Percentiles rank a stretch among this genome's conserved stretches.
phyloP scores from a whole-genome alignment of 2,797 vertebrate genomes.

The Acanthurus leucopareius region DNA sequence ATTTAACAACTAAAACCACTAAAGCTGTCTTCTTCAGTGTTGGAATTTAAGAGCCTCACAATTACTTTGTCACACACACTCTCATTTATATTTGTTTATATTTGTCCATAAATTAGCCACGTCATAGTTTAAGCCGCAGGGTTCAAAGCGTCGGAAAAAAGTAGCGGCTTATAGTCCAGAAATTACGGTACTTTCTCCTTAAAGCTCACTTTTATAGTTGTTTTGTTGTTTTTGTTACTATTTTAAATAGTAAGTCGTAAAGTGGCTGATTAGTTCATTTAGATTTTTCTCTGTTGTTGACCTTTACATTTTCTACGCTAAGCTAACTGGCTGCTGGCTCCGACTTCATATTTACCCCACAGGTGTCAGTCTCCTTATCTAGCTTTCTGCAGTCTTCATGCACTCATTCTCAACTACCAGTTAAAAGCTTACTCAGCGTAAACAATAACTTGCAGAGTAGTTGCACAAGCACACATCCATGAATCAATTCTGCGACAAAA shows the following conservation, averaged over 20 bases:
- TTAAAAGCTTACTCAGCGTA: slow-evolving; percentile 36
- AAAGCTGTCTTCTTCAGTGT: too few relatives aligned
- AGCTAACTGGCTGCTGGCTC: not conserved
- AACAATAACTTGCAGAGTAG: slow-evolving; percentile 51
- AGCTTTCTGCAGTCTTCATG: not conserved
- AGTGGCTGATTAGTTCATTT: not conserved
- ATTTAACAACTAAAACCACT: too few relatives aligned
- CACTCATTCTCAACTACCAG: slow-evolving; percentile 9
- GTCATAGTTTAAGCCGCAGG: too few relatives aligned
- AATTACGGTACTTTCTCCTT: too few relatives aligned
- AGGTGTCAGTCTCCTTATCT: not conserved
- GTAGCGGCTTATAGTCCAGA: too few relatives aligned
- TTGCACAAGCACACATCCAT: slow-evolving; percentile 31
- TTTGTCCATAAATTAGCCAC: too few relatives aligned
- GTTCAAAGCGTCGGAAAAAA: too few relatives aligned
- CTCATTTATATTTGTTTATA: too few relatives aligned
- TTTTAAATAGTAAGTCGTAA: slow-evolving; percentile 2
- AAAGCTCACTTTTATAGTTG: not conserved
- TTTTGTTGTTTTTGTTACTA: not conserved
- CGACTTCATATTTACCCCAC: not conserved
- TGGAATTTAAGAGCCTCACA: too few relatives aligned
- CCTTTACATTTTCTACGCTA: not conserved
- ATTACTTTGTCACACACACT: too few relatives aligned
- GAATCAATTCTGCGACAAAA: slow-evolving; percentile 58
- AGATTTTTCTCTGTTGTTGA: not conserved